phyloP scores from a whole-genome alignment of 2,888 invertebrate genomes.

The Oxytorus armatus region DNA sequence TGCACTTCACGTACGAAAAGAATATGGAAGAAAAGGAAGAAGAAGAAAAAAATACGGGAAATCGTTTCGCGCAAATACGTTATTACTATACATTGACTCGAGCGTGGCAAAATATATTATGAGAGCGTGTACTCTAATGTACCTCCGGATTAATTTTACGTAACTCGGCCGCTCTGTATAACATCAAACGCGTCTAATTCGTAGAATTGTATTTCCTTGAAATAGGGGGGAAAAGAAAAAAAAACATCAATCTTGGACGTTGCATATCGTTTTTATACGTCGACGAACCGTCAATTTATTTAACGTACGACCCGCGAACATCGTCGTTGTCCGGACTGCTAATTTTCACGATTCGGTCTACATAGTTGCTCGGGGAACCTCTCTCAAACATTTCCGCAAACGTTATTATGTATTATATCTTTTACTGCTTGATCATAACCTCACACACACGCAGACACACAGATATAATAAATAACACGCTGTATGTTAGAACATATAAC shows the following conservation, averaged over 20 bases:
- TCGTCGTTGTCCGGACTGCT: slow-evolving; percentile 41
- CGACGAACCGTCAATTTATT: slow-evolving; percentile 62
- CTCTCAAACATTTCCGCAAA: slow-evolving; percentile 58
- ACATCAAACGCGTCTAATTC: slow-evolving; percentile 23
- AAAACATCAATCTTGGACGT: slow-evolving; percentile 35
- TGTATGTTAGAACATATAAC: slow-evolving; percentile 3
- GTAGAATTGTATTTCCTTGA: slow-evolving; percentile 45
- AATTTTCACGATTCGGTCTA: slow-evolving; percentile 60
- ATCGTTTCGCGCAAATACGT: slow-evolving; percentile 12
- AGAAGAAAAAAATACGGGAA: slow-evolving; percentile 12
- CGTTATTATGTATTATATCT: slow-evolving; percentile 41
- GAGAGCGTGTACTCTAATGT: neutral
- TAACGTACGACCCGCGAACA: slow-evolving; percentile 38
- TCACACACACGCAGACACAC: slow-evolving; percentile 25
- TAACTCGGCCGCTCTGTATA: slow-evolving; percentile 1
- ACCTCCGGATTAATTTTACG: slow-evolving; percentile 14
- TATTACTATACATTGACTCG: neutral
- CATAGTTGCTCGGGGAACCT: slow-evolving; percentile 37
- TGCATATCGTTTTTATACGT: slow-evolving; percentile 44
- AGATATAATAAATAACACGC: slow-evolving; percentile 15
- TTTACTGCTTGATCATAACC: slow-evolving; percentile 32
- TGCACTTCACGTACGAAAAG: neutral
- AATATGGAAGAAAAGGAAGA: neutral
- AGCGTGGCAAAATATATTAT: slow-evolving; percentile 8
- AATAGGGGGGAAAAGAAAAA: slow-evolving; percentile 15